A percentile compares a stretch with the other conserved stretches of the same genome.
Evolutionary conservation across 2,113 vertebrate species (phyloP).

Genomic region (Hippocampus guttulatus): DNA sequence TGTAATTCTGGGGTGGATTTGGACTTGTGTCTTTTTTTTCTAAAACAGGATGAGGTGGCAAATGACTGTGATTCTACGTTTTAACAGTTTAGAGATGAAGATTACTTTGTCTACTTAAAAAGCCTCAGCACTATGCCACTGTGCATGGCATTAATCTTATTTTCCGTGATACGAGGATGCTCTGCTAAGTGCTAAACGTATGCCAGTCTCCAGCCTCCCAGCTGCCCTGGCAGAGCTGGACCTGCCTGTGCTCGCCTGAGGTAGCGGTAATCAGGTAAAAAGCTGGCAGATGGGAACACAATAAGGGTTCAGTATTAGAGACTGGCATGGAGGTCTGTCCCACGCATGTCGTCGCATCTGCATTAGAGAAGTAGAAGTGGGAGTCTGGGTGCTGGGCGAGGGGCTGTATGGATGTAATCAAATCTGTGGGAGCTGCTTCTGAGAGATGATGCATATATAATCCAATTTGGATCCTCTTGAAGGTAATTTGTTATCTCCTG

Average conservation of each 20-base stretch:
- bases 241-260: slow-evolving; percentile 35
- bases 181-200: slow-evolving; percentile 19
- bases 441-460: slow-evolving; percentile 48
- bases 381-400: slow-evolving; percentile 26
- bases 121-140: neutral
- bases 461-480: slow-evolving; percentile 58
- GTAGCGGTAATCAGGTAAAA: slow-evolving; percentile 67
- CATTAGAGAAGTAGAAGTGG: slow-evolving; percentile 22
- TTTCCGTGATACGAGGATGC: slow-evolving; percentile 13
- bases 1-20: slow-evolving; percentile 37
- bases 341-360: slow-evolving; percentile 39
- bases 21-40: slow-evolving; percentile 35
- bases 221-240: slow-evolving; percentile 37
- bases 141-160: neutral
- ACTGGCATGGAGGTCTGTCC: slow-evolving; percentile 28
- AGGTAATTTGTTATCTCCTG: slow-evolving; percentile 51
- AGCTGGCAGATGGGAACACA: slow-evolving; percentile 55
- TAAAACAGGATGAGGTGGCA: slow-evolving; percentile 10
- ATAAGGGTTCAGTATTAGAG: slow-evolving; percentile 39
- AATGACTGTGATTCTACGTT: neutral
- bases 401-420: slow-evolving; percentile 57
- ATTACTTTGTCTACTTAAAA: neutral
- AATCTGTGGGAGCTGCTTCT: slow-evolving; percentile 60
- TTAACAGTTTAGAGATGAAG: slow-evolving; percentile 2
- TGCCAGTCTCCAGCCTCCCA: slow-evolving; percentile 24